Evolutionary conservation across 2,113 vertebrate species (phyloP).

Genomic region (Xyliphius kryptos): DNA sequence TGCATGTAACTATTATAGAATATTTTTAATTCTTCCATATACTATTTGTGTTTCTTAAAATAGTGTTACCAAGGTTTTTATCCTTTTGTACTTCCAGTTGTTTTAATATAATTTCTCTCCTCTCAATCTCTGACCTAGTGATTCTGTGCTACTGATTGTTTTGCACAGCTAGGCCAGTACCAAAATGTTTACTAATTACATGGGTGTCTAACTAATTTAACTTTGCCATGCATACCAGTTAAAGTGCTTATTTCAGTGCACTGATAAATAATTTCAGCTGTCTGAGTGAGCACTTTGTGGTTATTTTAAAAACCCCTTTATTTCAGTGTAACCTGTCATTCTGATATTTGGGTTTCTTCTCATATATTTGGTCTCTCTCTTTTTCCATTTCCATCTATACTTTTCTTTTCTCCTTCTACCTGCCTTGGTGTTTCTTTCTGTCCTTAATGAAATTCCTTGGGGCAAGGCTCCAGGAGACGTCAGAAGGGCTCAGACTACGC

Average conservation of each 20-base stretch:
- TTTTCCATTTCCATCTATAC: constrained; percentile 7
- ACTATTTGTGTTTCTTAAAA: no score
- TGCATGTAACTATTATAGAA: no score
- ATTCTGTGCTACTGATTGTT: constrained; percentile 1
- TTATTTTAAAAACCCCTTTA: constrained; percentile 1
- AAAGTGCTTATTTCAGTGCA: constrained; percentile 39
- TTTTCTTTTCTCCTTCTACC: constrained; percentile 31
- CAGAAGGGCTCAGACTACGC: constrained; percentile 93
- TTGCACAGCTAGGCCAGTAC: no score
- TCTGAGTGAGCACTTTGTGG: constrained; percentile 28
- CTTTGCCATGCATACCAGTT: neutral
- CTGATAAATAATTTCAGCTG: no score
- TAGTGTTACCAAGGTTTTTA: no score
- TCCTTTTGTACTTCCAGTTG: no score
- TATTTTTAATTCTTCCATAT: no score
- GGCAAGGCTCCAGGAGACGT: constrained; percentile 78
- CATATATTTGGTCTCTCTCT: constrained; percentile 38
- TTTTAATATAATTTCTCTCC: no score
- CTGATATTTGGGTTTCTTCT: constrained; percentile 42
- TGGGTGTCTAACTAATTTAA: neutral
- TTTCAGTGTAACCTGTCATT: constrained; percentile 33
- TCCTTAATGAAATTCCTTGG: constrained; percentile 49
- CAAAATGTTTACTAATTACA: constrained; percentile 18
- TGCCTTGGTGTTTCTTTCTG: constrained; percentile 43
- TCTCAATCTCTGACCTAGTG: no score